phyloP scores from a whole-genome alignment of 1,140 invertebrate genomes.

The Megalonaias nervosa region DNA sequence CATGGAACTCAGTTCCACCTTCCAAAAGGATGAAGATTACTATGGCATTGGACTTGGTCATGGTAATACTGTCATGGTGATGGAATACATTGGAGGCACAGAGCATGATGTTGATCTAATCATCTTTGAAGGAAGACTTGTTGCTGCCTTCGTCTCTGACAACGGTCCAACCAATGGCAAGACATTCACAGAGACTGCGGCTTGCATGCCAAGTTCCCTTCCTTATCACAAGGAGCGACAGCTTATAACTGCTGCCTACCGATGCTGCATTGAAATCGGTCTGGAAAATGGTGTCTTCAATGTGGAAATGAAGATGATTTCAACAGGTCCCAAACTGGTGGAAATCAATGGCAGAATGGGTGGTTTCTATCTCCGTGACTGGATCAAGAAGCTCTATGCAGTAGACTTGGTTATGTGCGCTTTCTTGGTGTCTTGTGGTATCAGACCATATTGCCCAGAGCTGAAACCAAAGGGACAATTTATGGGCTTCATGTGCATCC shows the following conservation, averaged over 20 bases:
- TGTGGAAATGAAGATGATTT: slow-evolving; percentile 54
- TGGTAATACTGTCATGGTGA: slow-evolving; percentile 44
- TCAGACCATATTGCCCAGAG: slow-evolving; percentile 36
- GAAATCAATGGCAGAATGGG: slow-evolving; percentile 59
- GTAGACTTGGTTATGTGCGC: slow-evolving; percentile 45
- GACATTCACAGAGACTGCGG: slow-evolving; percentile 40
- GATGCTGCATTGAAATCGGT: slow-evolving; percentile 53
- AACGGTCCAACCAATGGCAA: slow-evolving; percentile 47
- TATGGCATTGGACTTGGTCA: slow-evolving; percentile 48
- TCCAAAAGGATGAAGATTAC: slow-evolving; percentile 37
- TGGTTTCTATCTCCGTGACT: slow-evolving; percentile 53
- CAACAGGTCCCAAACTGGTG: slow-evolving; percentile 48
- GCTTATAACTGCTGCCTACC: slow-evolving; percentile 45
- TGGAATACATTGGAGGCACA: slow-evolving; percentile 42
- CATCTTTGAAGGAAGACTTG: slow-evolving; percentile 42
- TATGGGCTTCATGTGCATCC: slow-evolving; percentile 49
- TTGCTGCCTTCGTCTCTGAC: slow-evolving; percentile 54
- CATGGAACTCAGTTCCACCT: slow-evolving; percentile 14
- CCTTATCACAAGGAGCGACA: slow-evolving; percentile 44
- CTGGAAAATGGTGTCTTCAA: slow-evolving; percentile 51
- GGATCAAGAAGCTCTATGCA: slow-evolving; percentile 43
- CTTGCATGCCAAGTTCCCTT: slow-evolving; percentile 40
- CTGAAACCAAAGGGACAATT: slow-evolving; percentile 4
- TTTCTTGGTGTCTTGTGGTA: slow-evolving; percentile 41
- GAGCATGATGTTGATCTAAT: slow-evolving; percentile 55